Evolutionary conservation across 2,797 vertebrate species (phyloP).

Genomic region (Crax fasciolata): DNA sequence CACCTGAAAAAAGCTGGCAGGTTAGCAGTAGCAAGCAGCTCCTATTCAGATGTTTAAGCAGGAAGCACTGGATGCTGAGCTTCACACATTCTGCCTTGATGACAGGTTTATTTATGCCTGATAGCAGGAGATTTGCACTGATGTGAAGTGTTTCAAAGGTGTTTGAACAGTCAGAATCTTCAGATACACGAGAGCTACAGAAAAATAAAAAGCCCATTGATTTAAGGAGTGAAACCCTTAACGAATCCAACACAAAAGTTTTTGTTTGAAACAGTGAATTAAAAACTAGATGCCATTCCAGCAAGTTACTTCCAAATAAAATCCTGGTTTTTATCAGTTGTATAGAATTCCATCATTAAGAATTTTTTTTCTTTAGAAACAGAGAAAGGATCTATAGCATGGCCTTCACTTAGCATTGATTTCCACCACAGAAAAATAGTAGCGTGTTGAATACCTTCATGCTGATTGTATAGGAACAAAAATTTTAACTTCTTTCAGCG

Average conservation of each 20-base stretch:
- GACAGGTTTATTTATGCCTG: constrained; percentile 39
- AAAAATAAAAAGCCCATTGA: background rate
- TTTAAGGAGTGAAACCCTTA: constrained; percentile 20
- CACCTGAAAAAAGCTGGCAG: constrained; percentile 3
- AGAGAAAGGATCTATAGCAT: background rate
- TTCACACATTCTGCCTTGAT: background rate
- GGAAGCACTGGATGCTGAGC: constrained; percentile 26
- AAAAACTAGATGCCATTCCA: constrained; percentile 27
- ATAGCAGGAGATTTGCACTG: background rate
- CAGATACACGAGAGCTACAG: background rate
- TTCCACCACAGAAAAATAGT: background rate
- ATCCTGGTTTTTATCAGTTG: background rate
- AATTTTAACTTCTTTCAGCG: background rate
- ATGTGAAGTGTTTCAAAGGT: background rate
- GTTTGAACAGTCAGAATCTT: constrained; percentile 24
- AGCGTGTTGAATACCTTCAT: background rate
- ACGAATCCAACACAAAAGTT: background rate
- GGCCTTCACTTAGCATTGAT: background rate
- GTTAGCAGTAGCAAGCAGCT: constrained; percentile 34
- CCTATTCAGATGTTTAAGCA: background rate
- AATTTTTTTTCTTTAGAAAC: background rate
- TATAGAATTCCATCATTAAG: background rate
- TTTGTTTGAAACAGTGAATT: background rate
- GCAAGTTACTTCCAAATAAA: background rate
- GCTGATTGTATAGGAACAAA: background rate